Percentiles rank a stretch among this genome's conserved stretches.
Conservation (phyloP, 2,113 vertebrate species). For the Equus przewalskii region DNA sequence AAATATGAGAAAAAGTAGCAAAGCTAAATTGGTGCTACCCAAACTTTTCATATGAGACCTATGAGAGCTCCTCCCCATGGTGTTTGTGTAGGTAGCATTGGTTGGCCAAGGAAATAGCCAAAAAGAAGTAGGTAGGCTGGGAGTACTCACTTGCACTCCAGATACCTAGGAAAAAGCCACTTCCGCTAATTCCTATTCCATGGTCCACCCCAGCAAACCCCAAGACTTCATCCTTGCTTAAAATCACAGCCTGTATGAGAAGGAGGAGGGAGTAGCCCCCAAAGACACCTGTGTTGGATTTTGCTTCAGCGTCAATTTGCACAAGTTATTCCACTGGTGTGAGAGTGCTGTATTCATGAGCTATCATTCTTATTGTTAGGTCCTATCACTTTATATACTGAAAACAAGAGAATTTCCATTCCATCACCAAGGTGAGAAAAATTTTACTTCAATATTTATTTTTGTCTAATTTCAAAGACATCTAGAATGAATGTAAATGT, state of each 20-base stretch:
- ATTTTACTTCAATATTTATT: not conserved
- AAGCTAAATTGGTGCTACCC: not conserved
- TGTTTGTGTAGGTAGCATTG: not conserved
- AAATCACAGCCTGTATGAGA: not conserved
- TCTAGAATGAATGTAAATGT: not conserved
- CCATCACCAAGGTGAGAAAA: not conserved
- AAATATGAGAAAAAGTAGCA: not conserved
- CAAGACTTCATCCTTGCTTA: not conserved
- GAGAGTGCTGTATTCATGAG: not conserved
- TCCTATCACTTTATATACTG: not conserved
- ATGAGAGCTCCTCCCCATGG: accelerated
- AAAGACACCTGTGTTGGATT: not conserved
- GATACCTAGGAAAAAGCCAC: not conserved
- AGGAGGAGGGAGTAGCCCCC: not conserved
- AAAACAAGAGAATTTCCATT: not conserved
- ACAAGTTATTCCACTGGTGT: not conserved
- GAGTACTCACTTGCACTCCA: not conserved
- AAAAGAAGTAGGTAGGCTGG: not conserved
- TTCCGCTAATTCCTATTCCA: not conserved
- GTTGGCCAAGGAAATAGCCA: not conserved
- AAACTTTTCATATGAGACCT: not conserved
- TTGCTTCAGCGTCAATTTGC: not conserved
- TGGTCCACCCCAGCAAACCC: too few relatives aligned
- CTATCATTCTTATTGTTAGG: not conserved
- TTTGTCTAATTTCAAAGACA: not conserved